These are phyloP conservation scores for Frieseomelitta varia DNA, from an alignment of 1,140 invertebrate species.

Conservation along the genomic window DNA sequence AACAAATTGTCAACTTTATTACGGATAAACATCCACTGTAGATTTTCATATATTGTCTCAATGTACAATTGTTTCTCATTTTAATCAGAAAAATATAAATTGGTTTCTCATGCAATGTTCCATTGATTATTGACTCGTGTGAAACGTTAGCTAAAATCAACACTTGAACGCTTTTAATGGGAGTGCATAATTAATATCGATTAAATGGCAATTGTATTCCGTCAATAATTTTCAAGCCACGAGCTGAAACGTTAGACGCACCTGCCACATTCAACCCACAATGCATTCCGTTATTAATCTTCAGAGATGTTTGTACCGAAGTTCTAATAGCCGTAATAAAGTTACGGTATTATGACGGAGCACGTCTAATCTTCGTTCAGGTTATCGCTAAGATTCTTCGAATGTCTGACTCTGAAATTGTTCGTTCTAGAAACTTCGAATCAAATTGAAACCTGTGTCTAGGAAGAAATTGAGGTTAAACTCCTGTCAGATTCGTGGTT, in stretches of 20 bases:
- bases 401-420: not conserved
- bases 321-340: not conserved
- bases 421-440: not conserved
- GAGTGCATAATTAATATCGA: not conserved
- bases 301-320: not conserved
- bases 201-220: not conserved
- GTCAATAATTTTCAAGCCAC: no score
- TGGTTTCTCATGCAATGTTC: not conserved
- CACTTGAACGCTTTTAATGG: not conserved
- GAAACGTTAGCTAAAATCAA: not conserved
- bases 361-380: not conserved
- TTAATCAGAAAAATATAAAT: no score
- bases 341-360: not conserved
- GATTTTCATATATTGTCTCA: no score
- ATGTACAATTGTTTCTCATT: no score
- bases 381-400: not conserved
- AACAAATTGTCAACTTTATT: not conserved
- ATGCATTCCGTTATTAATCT: conserved; percentile 14
- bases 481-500: not conserved
- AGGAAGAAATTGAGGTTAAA: not conserved
- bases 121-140: not conserved
- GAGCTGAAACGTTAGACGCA: not conserved
- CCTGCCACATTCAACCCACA: not conserved
- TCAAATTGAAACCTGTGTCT: not conserved
- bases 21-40: no score